Evolutionary conservation across 2,888 invertebrate genomes (phyloP).

Genomic region (Dryococelus australis): DNA sequence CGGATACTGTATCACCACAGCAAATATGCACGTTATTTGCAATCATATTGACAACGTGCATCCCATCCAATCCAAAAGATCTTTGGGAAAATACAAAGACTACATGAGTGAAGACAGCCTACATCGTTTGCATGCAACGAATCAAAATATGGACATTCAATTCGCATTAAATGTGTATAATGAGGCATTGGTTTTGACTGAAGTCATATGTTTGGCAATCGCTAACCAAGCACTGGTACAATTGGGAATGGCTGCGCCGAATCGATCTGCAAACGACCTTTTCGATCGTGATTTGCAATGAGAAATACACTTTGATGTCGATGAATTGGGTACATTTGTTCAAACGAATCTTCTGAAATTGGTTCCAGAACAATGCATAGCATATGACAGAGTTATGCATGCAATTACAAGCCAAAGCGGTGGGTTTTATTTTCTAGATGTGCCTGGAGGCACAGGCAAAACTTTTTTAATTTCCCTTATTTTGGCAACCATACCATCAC

Average conservation of each 20-base stretch:
- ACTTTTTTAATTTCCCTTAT: no score
- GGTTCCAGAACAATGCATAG: no score
- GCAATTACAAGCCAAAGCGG: no score
- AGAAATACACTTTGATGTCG: constrained; percentile 48
- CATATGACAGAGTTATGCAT: no score
- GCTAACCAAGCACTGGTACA: constrained; percentile 46
- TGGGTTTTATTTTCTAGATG: no score
- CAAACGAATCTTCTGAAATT: constrained; percentile 23
- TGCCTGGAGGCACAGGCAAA: no score
- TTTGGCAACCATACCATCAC: no score
- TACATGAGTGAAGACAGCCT: constrained; percentile 37
- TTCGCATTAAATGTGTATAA: constrained; percentile 50
- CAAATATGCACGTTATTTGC: constrained; percentile 51
- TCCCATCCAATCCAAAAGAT: constrained; percentile 45
- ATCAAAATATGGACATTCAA: constrained; percentile 47
- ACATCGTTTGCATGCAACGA: no score
- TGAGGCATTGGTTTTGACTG: constrained; percentile 51
- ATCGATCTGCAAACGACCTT: no score
- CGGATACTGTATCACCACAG: constrained; percentile 46
- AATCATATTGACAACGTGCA: constrained; percentile 52
- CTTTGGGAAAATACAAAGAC: constrained; percentile 45
- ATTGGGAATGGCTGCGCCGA: constrained; percentile 50
- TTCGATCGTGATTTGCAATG: constrained; percentile 48
- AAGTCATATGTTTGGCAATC: constrained; percentile 49
- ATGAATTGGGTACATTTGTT: constrained; percentile 42